A percentile compares a stretch with the other conserved stretches of the same genome.
Evolutionary conservation across 2,888 invertebrate species (phyloP).

Genomic region (Monoplex corrugatus): DNA sequence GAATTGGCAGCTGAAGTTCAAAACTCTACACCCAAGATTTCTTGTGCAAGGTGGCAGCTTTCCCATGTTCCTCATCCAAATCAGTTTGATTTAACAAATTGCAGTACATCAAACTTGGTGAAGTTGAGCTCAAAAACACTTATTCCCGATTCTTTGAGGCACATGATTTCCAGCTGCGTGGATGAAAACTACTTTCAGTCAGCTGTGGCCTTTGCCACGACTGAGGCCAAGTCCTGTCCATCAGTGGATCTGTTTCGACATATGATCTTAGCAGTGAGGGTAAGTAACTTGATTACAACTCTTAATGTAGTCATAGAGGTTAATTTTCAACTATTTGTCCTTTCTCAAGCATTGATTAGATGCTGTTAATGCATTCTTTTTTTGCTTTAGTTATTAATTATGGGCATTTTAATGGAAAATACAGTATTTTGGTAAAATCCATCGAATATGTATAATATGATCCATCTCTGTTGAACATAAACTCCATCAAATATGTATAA

Average conservation of each 20-base stretch:
- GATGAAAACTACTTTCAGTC: constrained; percentile 29
- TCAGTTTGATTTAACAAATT: not conserved
- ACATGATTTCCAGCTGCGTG: constrained; percentile 7
- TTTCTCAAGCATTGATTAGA: no score
- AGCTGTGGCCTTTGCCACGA: not conserved
- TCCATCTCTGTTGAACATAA: no score
- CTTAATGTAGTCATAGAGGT: no score
- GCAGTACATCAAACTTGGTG: not conserved
- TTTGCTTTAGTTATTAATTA: no score
- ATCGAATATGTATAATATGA: no score
- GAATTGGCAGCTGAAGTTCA: no score
- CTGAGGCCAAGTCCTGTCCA: not conserved
- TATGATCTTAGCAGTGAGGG: constrained; percentile 3
- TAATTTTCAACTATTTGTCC: no score
- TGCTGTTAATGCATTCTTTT: no score
- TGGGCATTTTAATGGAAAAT: no score
- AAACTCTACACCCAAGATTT: not conserved
- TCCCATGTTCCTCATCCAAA: not conserved
- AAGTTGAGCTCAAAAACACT: constrained; percentile 21
- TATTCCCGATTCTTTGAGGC: not conserved
- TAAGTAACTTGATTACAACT: constrained; percentile 6
- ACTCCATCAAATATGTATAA: no score
- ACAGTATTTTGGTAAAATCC: no score
- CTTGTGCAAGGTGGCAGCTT: not conserved
- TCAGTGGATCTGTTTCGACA: not conserved